Evolutionary conservation across 2,113 vertebrate genomes (phyloP).

Genomic region (Hemiprocne comata): DNA sequence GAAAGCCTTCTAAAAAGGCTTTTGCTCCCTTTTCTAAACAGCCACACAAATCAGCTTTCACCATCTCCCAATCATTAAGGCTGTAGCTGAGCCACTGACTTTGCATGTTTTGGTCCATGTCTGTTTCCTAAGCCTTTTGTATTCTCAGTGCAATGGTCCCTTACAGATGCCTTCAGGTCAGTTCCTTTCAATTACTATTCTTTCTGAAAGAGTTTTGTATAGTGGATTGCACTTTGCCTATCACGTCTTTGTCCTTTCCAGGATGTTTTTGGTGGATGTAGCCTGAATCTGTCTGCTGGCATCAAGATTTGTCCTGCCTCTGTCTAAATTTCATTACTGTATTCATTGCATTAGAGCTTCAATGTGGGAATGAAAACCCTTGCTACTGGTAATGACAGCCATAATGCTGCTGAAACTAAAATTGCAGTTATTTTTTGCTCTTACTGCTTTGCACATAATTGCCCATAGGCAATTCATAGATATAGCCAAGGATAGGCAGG

Average conservation of each 20-base stretch:
- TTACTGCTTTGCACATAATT: not conserved
- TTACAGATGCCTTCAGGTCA: not conserved
- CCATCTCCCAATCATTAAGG: not conserved
- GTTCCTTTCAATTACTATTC: not conserved
- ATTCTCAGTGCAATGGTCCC: not conserved
- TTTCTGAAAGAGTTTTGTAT: not conserved
- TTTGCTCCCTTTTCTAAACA: not conserved
- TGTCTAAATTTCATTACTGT: not conserved
- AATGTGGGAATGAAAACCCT: not conserved
- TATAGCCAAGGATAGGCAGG: not conserved
- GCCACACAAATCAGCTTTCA: not conserved
- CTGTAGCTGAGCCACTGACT: not conserved
- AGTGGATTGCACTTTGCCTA: not conserved
- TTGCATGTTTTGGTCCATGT: not conserved
- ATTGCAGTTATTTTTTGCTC: not conserved
- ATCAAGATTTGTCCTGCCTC: constrained; percentile 19
- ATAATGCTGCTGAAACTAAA: not conserved
- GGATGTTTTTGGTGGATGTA: not conserved
- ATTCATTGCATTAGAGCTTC: not conserved
- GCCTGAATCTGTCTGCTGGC: not conserved
- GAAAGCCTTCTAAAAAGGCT: not conserved
- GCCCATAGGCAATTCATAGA: not conserved
- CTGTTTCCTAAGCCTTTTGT: not conserved
- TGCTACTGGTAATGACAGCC: not conserved
- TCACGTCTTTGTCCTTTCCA: not conserved